A percentile compares a stretch with the other conserved stretches of the same genome.
These are phyloP conservation scores for Aviceda subcristata DNA, from an alignment of 2,113 vertebrate species.

Conservation along the genomic window DNA sequence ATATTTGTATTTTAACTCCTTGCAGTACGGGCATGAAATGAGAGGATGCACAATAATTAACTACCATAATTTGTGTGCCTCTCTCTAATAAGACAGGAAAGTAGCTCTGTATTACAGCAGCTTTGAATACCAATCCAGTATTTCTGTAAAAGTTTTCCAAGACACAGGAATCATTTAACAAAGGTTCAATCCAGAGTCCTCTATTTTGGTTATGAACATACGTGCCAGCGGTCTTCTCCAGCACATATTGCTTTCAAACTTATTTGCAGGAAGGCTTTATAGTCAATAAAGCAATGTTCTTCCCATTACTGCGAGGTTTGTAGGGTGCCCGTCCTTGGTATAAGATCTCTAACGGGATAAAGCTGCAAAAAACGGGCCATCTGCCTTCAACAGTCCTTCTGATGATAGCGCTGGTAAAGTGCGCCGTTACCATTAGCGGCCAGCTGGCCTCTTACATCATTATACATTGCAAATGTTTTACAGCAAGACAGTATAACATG, in stretches of 20 bases:
- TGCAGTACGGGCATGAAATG: background rate
- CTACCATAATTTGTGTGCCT: background rate
- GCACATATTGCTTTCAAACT: background rate
- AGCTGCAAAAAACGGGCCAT: constrained; percentile 59
- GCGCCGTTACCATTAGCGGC: constrained; percentile 15
- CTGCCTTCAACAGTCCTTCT: constrained; percentile 54
- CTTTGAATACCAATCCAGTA: background rate
- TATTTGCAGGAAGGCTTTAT: constrained; percentile 30
- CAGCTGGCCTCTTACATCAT: constrained; percentile 70
- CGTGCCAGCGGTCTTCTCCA: background rate
- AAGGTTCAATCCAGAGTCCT: background rate
- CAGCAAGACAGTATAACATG: constrained; percentile 25
- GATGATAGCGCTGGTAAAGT: constrained; percentile 41
- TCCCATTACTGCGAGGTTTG: constrained; percentile 6
- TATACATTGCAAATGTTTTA: constrained; percentile 59
- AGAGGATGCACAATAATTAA: background rate
- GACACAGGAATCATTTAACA: background rate
- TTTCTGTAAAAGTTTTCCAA: background rate
- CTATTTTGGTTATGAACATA: background rate
- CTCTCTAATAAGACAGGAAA: background rate
- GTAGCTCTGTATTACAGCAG: background rate
- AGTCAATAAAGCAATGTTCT: constrained; percentile 18
- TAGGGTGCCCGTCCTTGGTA: constrained; percentile 16
- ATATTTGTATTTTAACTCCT: background rate
- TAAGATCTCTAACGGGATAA: constrained; percentile 21